Conservation (phyloP, 2,797 vertebrate genomes). For the Anabas testudineus region DNA sequence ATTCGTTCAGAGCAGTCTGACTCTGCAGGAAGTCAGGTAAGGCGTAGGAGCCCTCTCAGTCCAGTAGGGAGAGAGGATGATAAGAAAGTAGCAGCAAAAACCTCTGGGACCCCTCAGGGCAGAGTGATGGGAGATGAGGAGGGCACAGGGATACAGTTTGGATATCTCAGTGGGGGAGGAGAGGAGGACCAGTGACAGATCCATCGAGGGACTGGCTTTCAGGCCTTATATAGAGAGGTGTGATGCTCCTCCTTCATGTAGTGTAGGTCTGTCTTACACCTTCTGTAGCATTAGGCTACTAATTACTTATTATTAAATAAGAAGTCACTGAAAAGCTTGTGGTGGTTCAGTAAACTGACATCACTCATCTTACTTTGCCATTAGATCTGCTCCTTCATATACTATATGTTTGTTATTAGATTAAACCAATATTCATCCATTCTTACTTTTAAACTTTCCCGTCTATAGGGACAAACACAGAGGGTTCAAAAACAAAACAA, state of each 20-base stretch:
- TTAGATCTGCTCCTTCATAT: not conserved
- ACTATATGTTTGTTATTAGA: not conserved
- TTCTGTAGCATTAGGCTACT: constrained; percentile 85
- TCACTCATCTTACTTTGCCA: not conserved
- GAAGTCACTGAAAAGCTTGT: not conserved
- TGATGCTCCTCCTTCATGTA: constrained; percentile 91
- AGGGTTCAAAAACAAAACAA: not conserved
- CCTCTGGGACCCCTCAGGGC: constrained; percentile 61
- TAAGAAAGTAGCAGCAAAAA: constrained; percentile 50
- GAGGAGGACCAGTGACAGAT: constrained; percentile 87
- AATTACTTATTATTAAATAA: no score
- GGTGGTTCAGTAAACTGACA: not conserved
- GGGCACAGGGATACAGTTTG: constrained; percentile 62
- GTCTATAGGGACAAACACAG: not conserved
- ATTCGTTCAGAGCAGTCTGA: constrained; percentile 47
- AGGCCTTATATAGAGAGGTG: constrained; percentile 91
- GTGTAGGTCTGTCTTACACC: constrained; percentile 72
- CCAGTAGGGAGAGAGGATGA: constrained; percentile 57
- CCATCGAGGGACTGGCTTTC: constrained; percentile 84
- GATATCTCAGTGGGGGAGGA: constrained; percentile 80
- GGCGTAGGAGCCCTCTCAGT: constrained; percentile 50
- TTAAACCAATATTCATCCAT: no score
- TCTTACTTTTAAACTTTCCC: not conserved
- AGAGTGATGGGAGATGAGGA: constrained; percentile 76
- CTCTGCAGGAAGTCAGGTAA: constrained; percentile 34